phyloP scores from a whole-genome alignment of 2,888 invertebrate genomes.

The Dugesia japonica region DNA sequence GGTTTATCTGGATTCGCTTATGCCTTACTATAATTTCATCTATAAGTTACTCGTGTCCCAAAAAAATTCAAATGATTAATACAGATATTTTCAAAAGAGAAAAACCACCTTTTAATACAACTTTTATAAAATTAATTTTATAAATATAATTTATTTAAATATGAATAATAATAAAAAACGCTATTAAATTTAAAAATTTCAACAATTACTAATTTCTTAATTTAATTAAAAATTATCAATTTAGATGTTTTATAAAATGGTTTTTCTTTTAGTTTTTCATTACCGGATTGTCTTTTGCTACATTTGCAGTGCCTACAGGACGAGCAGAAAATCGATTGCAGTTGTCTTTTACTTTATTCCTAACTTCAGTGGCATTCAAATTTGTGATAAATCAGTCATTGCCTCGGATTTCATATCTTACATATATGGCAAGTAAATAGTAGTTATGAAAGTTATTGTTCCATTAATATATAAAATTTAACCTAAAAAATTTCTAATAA shows the following conservation, averaged over 20 bases:
- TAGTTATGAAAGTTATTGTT: not conserved
- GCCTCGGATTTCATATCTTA: slow-evolving; percentile 45
- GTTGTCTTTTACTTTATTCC: slow-evolving; percentile 43
- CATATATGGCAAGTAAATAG: slow-evolving; percentile 40
- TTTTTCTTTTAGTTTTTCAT: slow-evolving; percentile 42
- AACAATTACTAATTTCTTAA: not conserved
- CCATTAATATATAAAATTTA: too few relatives aligned
- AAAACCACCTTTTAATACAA: too few relatives aligned
- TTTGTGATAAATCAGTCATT: slow-evolving; percentile 45
- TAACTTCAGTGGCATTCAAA: slow-evolving; percentile 45
- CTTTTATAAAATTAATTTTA: too few relatives aligned
- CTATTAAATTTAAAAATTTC: not conserved
- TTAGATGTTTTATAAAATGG: too few relatives aligned
- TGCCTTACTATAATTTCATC: too few relatives aligned
- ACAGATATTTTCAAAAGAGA: too few relatives aligned
- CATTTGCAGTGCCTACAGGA: slow-evolving; percentile 41
- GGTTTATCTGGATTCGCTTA: too few relatives aligned
- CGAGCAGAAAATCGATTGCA: slow-evolving; percentile 44
- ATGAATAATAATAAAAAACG: not conserved
- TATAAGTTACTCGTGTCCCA: too few relatives aligned
- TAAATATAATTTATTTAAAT: too few relatives aligned
- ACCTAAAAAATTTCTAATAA: too few relatives aligned
- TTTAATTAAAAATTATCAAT: not conserved
- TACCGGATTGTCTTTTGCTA: slow-evolving; percentile 41
- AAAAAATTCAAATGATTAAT: too few relatives aligned